phyloP scores from a whole-genome alignment of 2,888 invertebrate genomes.

The Azorinus chamasolen region DNA sequence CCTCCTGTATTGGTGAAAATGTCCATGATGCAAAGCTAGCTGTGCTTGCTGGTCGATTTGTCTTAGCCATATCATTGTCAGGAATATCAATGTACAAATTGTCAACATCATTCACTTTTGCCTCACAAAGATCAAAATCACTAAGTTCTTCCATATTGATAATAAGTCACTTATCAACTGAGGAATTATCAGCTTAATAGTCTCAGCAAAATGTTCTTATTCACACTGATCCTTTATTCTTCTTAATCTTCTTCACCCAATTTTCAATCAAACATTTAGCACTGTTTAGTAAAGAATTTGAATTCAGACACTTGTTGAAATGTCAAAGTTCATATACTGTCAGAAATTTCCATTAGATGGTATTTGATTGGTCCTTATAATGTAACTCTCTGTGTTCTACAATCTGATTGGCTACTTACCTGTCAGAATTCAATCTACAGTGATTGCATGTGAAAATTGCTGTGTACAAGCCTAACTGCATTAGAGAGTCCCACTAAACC shows the following conservation, averaged over 20 bases:
- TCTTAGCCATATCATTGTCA: slow-evolving; percentile 11
- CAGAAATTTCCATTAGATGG: not conserved
- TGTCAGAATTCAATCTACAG: too few species aligned
- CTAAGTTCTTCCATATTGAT: slow-evolving; percentile 44
- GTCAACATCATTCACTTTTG: slow-evolving; percentile 36
- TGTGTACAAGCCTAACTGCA: too few species aligned
- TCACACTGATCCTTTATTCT: too few species aligned
- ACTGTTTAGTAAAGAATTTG: not conserved
- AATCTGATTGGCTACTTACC: not conserved
- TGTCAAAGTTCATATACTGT: slow-evolving; percentile 43
- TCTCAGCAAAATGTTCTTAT: too few species aligned
- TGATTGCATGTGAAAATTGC: too few species aligned
- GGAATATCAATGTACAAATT: slow-evolving; percentile 35
- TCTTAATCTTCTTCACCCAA: too few species aligned
- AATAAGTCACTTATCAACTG: not conserved
- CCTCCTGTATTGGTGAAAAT: slow-evolving; percentile 63
- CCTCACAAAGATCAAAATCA: slow-evolving; percentile 49
- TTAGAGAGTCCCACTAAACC: too few species aligned
- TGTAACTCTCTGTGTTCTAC: not conserved
- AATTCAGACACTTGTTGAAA: not conserved
- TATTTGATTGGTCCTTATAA: not conserved
- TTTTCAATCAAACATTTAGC: too few species aligned
- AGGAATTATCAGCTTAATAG: too few species aligned
- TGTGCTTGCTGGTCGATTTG: slow-evolving; percentile 38
- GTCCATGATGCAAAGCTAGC: slow-evolving; percentile 62